Evolutionary conservation across 1,140 invertebrate genomes (phyloP).

Genomic region (Anastrepha obliqua): DNA sequence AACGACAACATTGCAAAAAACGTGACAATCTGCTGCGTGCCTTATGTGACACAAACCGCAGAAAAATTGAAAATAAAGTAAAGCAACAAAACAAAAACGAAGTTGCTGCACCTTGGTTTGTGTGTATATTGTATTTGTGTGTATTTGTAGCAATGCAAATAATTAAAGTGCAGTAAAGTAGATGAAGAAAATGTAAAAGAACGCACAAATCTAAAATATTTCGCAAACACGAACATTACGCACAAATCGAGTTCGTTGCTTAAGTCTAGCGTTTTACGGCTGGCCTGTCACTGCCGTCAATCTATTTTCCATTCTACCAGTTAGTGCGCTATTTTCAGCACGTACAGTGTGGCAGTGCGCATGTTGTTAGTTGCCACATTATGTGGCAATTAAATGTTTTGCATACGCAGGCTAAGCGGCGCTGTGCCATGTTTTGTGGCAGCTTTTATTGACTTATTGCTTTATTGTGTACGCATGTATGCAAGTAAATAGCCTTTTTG

Average conservation of each 20-base stretch:
- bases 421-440: neutral
- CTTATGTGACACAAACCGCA: neutral
- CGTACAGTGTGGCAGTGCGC: neutral
- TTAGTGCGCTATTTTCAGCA: conserved; percentile 38
- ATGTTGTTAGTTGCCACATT: neutral
- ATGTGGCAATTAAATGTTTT: conserved; percentile 18
- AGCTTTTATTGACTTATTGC: neutral
- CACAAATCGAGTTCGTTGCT: conserved; percentile 52
- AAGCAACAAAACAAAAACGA: neutral
- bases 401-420: neutral
- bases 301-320: conserved; percentile 1
- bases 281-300: conserved; percentile 5
- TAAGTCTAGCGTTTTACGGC: conserved; percentile 33
- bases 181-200: neutral
- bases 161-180: neutral
- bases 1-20: conserved; percentile 19
- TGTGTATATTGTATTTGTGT: neutral
- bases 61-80: neutral
- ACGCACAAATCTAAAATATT: neutral
- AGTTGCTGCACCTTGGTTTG: neutral
- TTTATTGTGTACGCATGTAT: conserved; percentile 11
- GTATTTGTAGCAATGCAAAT: neutral
- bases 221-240: too few species aligned
- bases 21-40: conserved; percentile 7
- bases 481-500: neutral